A percentile compares a stretch with the other conserved stretches of the same genome.
Conservation (phyloP, 2,113 vertebrate genomes). For the Vidua macroura region DNA sequence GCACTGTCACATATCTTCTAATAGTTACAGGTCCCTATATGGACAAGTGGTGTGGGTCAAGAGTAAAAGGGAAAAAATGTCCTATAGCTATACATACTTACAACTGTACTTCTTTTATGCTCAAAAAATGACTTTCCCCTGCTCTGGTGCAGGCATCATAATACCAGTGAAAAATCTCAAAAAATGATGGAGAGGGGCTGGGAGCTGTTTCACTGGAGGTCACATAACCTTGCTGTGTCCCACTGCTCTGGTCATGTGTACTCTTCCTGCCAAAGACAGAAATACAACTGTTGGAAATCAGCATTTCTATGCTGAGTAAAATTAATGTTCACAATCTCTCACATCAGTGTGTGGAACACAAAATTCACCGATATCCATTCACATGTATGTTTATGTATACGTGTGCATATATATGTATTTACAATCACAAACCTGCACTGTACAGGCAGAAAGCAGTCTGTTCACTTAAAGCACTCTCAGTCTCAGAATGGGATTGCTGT, state of each 20-base stretch:
- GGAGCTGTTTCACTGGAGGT: not conserved
- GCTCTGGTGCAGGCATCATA: not conserved
- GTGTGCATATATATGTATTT: not conserved
- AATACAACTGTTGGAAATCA: not conserved
- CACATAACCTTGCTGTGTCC: not conserved
- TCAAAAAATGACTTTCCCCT: not conserved
- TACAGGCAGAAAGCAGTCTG: not conserved
- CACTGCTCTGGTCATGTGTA: rapidly evolving
- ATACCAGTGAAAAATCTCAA: not conserved
- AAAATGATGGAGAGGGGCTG: not conserved
- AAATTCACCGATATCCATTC: not conserved
- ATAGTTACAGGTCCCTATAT: not conserved
- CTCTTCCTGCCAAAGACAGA: constrained; percentile 6
- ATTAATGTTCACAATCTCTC: not conserved
- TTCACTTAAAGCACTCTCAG: not conserved
- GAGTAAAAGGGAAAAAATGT: not conserved
- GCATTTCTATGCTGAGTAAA: not conserved
- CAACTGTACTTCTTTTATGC: not conserved
- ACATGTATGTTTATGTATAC: not conserved
- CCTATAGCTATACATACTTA: not conserved
- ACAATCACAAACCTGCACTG: not conserved
- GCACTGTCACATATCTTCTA: not conserved
- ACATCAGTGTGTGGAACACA: not conserved
- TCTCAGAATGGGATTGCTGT: not conserved
- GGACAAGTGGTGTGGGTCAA: not conserved